These are phyloP conservation scores for Morone chrysops DNA, from an alignment of 2,113 vertebrate species.

Conservation along the genomic window DNA sequence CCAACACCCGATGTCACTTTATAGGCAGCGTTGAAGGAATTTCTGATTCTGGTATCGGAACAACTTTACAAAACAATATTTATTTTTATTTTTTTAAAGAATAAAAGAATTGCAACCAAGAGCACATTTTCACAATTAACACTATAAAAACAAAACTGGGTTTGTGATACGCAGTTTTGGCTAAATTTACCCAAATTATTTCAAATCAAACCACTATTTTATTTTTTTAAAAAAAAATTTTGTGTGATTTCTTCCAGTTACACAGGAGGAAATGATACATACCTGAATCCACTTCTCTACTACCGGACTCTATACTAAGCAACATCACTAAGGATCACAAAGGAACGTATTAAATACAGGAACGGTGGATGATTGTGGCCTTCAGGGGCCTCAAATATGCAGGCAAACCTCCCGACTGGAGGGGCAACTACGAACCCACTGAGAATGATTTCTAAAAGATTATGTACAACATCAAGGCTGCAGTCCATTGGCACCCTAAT, in stretches of 20 bases:
- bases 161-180: slow-evolving; percentile 3
- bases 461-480: slow-evolving; percentile 76
- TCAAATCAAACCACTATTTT: slow-evolving; percentile 22
- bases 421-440: slow-evolving; percentile 36
- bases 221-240: neutral
- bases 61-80: slow-evolving; percentile 26
- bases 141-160: slow-evolving; percentile 42
- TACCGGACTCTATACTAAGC: slow-evolving; percentile 51
- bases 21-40: too few relatives aligned
- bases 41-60: neutral
- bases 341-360: slow-evolving; percentile 53
- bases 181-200: slow-evolving; percentile 25
- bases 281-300: slow-evolving; percentile 50
- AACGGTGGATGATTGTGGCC: slow-evolving; percentile 26
- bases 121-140: slow-evolving; percentile 49
- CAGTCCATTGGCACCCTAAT: slow-evolving; percentile 73
- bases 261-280: slow-evolving; percentile 33
- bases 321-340: slow-evolving; percentile 62
- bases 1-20: too few relatives aligned
- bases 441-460: slow-evolving; percentile 29
- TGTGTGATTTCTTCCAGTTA: slow-evolving; percentile 55
- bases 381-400: slow-evolving; percentile 24
- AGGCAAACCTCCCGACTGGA: slow-evolving; percentile 42
- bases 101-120: slow-evolving; percentile 20
- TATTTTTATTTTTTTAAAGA: neutral